These are phyloP conservation scores for Suricata suricatta DNA, from an alignment of 2,113 vertebrate species.

Conservation along the genomic window DNA sequence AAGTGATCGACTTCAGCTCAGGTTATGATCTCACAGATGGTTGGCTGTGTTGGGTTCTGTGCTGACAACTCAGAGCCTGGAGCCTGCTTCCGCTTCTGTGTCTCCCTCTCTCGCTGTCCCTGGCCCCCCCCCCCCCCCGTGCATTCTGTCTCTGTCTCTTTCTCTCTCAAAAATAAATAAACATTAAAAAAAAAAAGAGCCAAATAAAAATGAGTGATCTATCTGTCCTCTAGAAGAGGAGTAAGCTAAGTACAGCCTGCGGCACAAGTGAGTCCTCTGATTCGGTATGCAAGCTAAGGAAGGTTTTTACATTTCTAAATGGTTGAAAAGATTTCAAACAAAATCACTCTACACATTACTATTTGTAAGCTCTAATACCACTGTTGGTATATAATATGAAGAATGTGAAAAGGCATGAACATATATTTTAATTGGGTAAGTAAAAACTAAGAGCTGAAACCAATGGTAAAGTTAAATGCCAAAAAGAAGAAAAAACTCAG, in stretches of 20 bases:
- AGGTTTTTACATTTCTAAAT: background rate
- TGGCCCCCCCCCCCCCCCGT: too few relatives aligned
- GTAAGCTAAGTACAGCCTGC: background rate
- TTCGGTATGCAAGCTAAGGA: background rate
- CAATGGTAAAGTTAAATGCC: slow-evolving; percentile 3
- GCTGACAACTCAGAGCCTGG: background rate
- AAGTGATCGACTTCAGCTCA: too few relatives aligned
- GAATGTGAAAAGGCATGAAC: background rate
- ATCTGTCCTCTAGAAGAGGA: background rate
- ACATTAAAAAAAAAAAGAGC: too few relatives aligned
- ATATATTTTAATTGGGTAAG: background rate
- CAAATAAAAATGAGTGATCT: background rate
- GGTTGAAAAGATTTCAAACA: slow-evolving; percentile 18
- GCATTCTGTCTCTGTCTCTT: too few relatives aligned
- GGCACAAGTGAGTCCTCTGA: background rate
- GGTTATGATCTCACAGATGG: too few relatives aligned
- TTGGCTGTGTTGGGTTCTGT: too few relatives aligned
- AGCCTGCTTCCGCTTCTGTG: too few relatives aligned
- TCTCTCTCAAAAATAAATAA: too few relatives aligned
- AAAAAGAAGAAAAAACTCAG: background rate
- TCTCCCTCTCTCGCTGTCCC: too few relatives aligned
- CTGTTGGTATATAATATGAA: background rate
- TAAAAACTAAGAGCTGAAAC: background rate
- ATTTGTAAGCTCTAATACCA: slow-evolving; percentile 16
- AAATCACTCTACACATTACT: slow-evolving; percentile 3